Evolutionary conservation across 2,888 invertebrate genomes (phyloP), one percentile per base, ranked within the genome.

Genomic region (Drosophila barbarae): DNA sequence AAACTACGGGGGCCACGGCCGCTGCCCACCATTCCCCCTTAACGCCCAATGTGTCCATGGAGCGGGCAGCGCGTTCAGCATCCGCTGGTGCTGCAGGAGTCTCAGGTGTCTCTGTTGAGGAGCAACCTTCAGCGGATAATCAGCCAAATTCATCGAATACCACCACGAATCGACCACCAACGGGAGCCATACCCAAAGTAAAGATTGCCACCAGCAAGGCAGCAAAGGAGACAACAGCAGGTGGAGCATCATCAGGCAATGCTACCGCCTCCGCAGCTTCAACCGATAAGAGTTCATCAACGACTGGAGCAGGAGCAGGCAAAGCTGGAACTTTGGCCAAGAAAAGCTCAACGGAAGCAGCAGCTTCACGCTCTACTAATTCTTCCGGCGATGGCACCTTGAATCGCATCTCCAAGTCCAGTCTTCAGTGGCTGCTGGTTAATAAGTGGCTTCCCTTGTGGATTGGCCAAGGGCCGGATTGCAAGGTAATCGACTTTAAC

Each of bases 401-500:
- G 28, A 90, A 89, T 81, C 88, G 92, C 54, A 91, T 93, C 50
- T 93, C 92, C 55, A 92, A 92, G 83, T 91, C 92, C 2, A 92
- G 93, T 1, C 89, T 93, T 36, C 93, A 93, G 78, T 93, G 93
- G 93, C 90, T 93, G 75, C 88, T 93, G 65, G 92, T 93, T 0
- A 93, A 93, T 80, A 92, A 92, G 76, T 93, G 93, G 93, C 83
- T 93, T 23, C 92, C 92, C 0, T 82, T 92, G 41, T 93, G 93
- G 93, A 91, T 92, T 61, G 90, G 90, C n/a, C 91, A 91, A 53
- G 92, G 92, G 8, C 88, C 90, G 12, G 90, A 91, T 63, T 91
- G 90, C 79, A 90, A 90, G 81, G 90, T 87, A 15, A 89, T 91
- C 47, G 91, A 91, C 79, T 90, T 91, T 59, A 90, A 90, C 69